A percentile compares a stretch with the other conserved stretches of the same genome.
Conservation (phyloP, 2,888 invertebrate species). For the Drosophila niveifrons region DNA sequence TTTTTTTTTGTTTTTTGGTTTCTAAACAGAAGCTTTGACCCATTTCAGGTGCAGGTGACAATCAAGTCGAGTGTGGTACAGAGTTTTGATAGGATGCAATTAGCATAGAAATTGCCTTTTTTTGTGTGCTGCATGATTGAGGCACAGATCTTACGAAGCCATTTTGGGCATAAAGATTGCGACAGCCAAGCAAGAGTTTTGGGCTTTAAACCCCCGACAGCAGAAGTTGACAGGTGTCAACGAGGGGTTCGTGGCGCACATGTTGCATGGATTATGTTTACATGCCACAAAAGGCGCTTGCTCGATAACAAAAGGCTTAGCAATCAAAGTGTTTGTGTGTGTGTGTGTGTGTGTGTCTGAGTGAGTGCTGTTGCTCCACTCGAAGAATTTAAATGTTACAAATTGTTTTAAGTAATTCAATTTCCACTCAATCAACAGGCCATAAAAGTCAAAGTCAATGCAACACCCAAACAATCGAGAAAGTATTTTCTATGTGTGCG, state of each 20-base stretch:
- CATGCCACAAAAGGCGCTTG: conserved; percentile 36
- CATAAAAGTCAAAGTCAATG: conserved; percentile 29
- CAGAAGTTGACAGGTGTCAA: conserved; percentile 57
- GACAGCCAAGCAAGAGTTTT: conserved; percentile 14
- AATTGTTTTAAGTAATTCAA: conserved; percentile 74
- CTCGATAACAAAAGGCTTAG: conserved; percentile 29
- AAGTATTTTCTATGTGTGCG: background rate
- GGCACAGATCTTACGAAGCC: conserved; percentile 29
- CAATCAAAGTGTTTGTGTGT: conserved; percentile 1
- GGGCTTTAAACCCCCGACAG: conserved; percentile 18
- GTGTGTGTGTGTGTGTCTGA: background rate
- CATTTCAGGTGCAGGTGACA: conserved; percentile 45
- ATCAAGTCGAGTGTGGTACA: conserved; percentile 12
- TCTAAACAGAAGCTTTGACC: conserved; percentile 20
- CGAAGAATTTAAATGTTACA: conserved; percentile 62
- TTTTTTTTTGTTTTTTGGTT: background rate
- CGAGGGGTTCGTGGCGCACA: conserved; percentile 25
- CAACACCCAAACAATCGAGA: conserved; percentile 13
- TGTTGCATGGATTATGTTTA: conserved; percentile 49
- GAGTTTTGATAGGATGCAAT: conserved; percentile 54
- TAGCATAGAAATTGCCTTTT: conserved; percentile 79
- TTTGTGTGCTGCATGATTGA: conserved; percentile 58
- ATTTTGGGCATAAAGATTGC: conserved; percentile 12
- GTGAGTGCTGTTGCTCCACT: background rate
- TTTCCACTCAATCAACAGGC: conserved; percentile 64